Evolutionary conservation across 2,113 vertebrate species (phyloP), one percentile per base, ranked within the genome.

Genomic region (Sclerurus mexicanus): DNA sequence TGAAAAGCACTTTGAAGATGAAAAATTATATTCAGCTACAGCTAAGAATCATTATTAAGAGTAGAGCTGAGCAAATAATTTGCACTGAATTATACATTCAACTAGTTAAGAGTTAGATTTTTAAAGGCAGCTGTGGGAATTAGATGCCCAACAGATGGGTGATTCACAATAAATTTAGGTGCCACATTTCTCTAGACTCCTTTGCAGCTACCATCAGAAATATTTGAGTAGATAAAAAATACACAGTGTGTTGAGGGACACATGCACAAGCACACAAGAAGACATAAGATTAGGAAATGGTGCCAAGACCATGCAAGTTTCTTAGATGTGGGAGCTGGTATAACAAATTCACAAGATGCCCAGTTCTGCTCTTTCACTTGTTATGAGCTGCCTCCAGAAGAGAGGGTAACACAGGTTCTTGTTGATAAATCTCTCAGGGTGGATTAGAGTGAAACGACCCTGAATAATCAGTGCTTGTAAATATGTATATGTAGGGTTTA

Each of bases 1-100:
- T 21, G 22, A 96, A 80, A 94, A 96, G 42, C 18, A 67, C 60
- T 93, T 86, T 93, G 90, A 97, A 93, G 83, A 92, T 84, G 68
- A 87, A 95, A 95, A 95, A 90, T 28, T 31, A 3, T 87, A 69
- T 73, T 94, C 87, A 93, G 52, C 14, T 76, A 25, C 40, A 64
- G 60, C 37, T 91, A 89, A 92, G 66, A 73, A 82, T 85, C 73
- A 46, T 85, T 91, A 85, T 81, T 91, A 87, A 75, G 28, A 68
- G 58, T 19, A 79, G 66, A 85, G 6, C 11, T 50, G 53, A 85
- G 62, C 88, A 93, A 96, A 93, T 79, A 95, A 90, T 90, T 85
- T 88, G 22, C 50, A 44, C 17, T 93, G 69, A 93, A 91, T 96
- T 89, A 89, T 55, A 12, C 11, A 63, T 92, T 94, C 31, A 64